A percentile compares a stretch with the other conserved stretches of the same genome.
phyloP scores from a whole-genome alignment of 2,797 vertebrate genomes.

The Mormyrops boulengeri region DNA sequence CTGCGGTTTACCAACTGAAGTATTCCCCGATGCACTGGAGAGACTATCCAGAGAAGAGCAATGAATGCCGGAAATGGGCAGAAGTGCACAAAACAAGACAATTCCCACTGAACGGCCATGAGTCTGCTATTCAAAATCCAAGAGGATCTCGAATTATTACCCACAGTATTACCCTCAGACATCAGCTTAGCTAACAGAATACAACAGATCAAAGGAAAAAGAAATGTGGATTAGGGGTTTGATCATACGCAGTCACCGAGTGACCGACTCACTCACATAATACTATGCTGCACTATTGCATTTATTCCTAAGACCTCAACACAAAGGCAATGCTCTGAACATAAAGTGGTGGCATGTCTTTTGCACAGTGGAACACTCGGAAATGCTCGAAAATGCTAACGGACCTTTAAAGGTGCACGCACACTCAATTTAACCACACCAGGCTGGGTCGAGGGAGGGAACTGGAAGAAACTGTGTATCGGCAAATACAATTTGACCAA shows the following conservation, averaged over 20 bases:
- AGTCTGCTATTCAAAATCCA: not conserved
- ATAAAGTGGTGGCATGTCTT: not conserved
- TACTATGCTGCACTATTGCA: not conserved
- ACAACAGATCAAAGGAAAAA: not conserved
- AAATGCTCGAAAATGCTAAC: not conserved
- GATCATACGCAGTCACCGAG: not conserved
- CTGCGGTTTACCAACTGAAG: not conserved
- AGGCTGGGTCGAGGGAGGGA: not conserved
- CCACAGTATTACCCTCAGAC: not conserved
- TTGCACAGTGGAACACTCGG: not conserved
- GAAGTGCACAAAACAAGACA: not conserved
- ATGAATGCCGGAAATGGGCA: not conserved
- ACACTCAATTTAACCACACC: not conserved
- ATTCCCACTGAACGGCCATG: not conserved
- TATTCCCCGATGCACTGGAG: not conserved
- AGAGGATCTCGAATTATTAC: not conserved
- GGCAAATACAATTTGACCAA: not conserved
- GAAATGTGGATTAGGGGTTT: not conserved
- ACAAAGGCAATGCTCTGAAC: not conserved
- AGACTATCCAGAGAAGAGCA: not conserved
- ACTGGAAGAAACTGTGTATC: not conserved
- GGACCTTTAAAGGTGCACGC: not conserved
- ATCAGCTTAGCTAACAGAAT: not conserved
- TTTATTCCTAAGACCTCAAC: not conserved
- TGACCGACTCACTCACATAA: not conserved